phyloP scores from a whole-genome alignment of 2,888 invertebrate species.

The Monopis laevigella region DNA sequence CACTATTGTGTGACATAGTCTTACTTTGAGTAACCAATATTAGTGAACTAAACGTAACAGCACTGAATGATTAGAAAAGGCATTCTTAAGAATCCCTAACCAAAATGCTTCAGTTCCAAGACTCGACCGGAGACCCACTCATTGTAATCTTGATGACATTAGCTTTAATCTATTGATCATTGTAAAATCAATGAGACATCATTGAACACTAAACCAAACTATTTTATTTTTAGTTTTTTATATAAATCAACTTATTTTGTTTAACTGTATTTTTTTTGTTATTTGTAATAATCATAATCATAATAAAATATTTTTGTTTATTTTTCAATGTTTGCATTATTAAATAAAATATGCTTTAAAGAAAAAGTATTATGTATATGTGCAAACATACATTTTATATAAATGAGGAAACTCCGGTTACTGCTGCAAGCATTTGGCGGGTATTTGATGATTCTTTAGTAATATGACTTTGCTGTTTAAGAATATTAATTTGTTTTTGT shows the following conservation, averaged over 20 bases:
- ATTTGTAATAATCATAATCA: not conserved
- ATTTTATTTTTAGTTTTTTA: constrained; percentile 2
- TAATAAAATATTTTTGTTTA: constrained; percentile 5
- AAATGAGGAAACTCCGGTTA: constrained; percentile 18
- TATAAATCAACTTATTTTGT: not conserved
- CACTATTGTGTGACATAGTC: not conserved
- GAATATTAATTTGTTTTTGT: too few relatives aligned
- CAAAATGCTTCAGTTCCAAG: constrained; percentile 18
- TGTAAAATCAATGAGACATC: constrained; percentile 23
- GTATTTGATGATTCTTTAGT: constrained; percentile 23
- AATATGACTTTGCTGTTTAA: constrained; percentile 23
- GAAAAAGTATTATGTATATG: not conserved
- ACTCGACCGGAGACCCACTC: constrained; percentile 21
- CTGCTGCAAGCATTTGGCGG: constrained; percentile 13
- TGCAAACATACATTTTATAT: constrained; percentile 5
- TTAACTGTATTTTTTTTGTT: not conserved
- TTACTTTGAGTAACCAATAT: not conserved
- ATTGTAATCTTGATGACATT: constrained; percentile 23
- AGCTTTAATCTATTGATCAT: constrained; percentile 16
- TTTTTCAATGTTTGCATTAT: not conserved
- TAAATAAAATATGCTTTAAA: constrained; percentile 7
- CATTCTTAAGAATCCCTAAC: constrained; percentile 37
- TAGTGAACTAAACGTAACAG: constrained; percentile 12
- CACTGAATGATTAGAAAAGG: constrained; percentile 52
- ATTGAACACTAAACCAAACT: constrained; percentile 11